Base-by-base conservation (phyloP, 1,140 invertebrate species). In the Temnothorax longispinosus region DNA sequence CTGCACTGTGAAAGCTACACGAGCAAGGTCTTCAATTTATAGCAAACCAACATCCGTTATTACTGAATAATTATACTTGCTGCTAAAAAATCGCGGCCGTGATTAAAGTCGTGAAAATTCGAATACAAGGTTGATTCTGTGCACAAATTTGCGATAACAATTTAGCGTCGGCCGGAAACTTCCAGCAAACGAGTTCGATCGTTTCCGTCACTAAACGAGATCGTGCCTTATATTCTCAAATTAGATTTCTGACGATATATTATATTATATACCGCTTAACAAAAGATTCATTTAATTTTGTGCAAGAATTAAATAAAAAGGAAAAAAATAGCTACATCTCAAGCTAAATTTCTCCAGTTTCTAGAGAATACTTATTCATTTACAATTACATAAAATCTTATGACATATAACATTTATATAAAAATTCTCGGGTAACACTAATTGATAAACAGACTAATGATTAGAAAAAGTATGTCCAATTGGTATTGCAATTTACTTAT, bases 191-290 rank as follows among this genome's bases (percentile, higher is more conserved):
- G 69, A 62, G 18, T 72, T 52, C 35, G 35, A 52, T 44, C 77
- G 58, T 82, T 88, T 72, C 67, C 47, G 18, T 18, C 80, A 47
- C 78, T 87, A 89, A 76, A 38, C 74, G 44, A 81, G 11, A 27
- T 67, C 69, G 35, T 72, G 47, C 54, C 32, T 75, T 76, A 71
- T 72, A 62, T 87, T 87, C 60, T 90, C 77, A 35, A 75, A 89
- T 88, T 89, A 77, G 38, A 58, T 21, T 38, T 10, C 18, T 44
- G 27, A 52, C 56, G 8, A 69, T n/a, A 38, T 52, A 56, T 56
- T n/a, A n/a, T n/a, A n/a, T n/a, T n/a, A n/a, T n/a, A n/a, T 21
- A 27, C 21, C 15, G 21, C 27, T 81, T n/a, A 44, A 69, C 4
- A 67, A 54, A 38, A 67, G 3, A 80, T n/a, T 10, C 3, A 2